These are phyloP conservation scores for Drosophila funebris DNA, from an alignment of 1,140 invertebrate genomes.

Conservation along the genomic window DNA sequence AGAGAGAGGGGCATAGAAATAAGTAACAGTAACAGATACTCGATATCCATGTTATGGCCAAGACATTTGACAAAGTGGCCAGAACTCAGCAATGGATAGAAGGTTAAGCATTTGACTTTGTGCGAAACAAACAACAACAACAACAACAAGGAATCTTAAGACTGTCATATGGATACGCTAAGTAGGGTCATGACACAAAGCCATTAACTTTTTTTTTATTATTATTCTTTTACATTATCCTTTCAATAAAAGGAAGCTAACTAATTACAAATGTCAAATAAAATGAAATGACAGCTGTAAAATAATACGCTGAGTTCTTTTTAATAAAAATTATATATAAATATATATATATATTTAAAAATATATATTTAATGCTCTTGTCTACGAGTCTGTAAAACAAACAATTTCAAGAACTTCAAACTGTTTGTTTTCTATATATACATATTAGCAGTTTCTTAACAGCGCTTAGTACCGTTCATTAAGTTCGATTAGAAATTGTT, in stretches of 20 bases:
- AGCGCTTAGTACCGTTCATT: no score
- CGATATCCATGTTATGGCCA: constrained; percentile 2
- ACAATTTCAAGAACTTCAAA: no score
- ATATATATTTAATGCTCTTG: no score
- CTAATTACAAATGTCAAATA: constrained; percentile 62
- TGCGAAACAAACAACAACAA: not conserved
- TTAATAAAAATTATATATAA: not conserved
- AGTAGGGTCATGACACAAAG: constrained; percentile 35
- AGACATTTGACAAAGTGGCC: constrained; percentile 14
- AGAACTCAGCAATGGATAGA: not conserved
- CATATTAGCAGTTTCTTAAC: no score
- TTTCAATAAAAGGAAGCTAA: constrained; percentile 40
- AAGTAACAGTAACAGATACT: not conserved
- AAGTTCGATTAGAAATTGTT: no score
- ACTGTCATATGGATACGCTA: not conserved
- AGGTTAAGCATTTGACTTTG: not conserved
- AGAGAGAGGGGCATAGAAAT: not conserved
- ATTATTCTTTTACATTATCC: constrained; percentile 28
- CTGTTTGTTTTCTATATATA: no score
- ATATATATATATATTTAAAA: not conserved
- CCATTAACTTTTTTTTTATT: constrained; percentile 51
- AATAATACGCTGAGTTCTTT: constrained; percentile 15
- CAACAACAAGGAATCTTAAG: no score
- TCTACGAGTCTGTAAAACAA: no score
- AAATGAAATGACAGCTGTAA: constrained; percentile 34